Base-by-base conservation (phyloP, 2,888 invertebrate species). In the Ditula angustiorana region DNA sequence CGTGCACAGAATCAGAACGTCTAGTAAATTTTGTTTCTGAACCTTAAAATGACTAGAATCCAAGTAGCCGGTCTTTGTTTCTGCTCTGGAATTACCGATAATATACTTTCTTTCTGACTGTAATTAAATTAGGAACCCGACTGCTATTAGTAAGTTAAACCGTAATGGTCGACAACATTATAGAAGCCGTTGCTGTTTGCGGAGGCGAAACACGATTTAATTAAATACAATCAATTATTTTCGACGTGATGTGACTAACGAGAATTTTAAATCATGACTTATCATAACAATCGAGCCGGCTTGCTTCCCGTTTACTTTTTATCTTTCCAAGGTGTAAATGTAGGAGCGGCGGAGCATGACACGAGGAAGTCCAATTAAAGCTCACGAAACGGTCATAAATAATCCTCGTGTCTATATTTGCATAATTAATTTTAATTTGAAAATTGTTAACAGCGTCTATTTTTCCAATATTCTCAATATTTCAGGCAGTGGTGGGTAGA, bases 321-420 rank as follows among this genome's bases (percentile, higher is more conserved):
- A 30, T 59, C 16, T 67, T 62, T 66, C 16, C 28, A 60, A 67
- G 69, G 67, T 68, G 69, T 69, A 67, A 72, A 70, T 59, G 65
- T 68, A 55, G 56, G 63, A 55, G 41, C 71, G 71, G 47, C 70
- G 56, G 62, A 69, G 68, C 72, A 60, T 69, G 58, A 41, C 67
- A 47, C 28, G 59, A 59, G 67, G 68, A 69, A 71, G 67, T 68
- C 69, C 67, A 72, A 74, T 74, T 71, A 71, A 61, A 67, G 58
- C 58, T 60, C 68, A 69, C 57, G 62, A 59, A 67, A 69, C 67
- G 61, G 64, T 69, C 63, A 23, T 53, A 53, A 53, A 53, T 53
- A 46, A 46, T 24, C n/a, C 46, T n/a, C 46, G 11, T 46, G 46
- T 23, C 24, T 46, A 23, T 41, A 41, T 41, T 41, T 41, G 41